A percentile compares a stretch with the other conserved stretches of the same genome.
These are phyloP conservation scores for Oxytorus armatus DNA, from an alignment of 2,888 invertebrate genomes.

Conservation along the genomic window DNA sequence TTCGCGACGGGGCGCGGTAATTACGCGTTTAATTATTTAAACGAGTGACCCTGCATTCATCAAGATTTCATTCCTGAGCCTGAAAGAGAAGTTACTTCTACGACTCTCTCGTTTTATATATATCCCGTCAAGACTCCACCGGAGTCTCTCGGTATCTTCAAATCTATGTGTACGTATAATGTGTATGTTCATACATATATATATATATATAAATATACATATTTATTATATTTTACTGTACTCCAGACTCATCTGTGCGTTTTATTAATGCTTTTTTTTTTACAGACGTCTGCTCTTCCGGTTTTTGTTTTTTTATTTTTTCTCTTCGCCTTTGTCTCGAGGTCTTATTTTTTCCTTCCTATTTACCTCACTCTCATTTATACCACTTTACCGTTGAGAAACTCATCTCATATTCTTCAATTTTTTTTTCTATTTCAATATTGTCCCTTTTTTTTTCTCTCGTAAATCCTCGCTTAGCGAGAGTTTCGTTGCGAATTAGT, in stretches of 20 bases:
- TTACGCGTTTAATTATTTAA: slow-evolving; percentile 83
- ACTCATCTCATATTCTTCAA: slow-evolving; percentile 21
- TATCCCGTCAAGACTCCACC: slow-evolving; percentile 23
- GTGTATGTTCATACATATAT: no score
- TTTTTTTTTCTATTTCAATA: slow-evolving; percentile 26
- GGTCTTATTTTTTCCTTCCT: slow-evolving; percentile 18
- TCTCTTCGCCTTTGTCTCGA: slow-evolving; percentile 43
- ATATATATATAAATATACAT: slow-evolving; percentile 11
- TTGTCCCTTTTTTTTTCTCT: neutral
- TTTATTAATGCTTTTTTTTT: slow-evolving; percentile 60
- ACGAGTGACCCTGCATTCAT: slow-evolving; percentile 80
- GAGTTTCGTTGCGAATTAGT: slow-evolving; percentile 28
- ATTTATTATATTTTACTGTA: slow-evolving; percentile 41
- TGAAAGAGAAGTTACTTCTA: slow-evolving; percentile 48
- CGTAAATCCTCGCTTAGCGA: neutral
- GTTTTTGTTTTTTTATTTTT: slow-evolving; percentile 23
- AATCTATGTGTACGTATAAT: slow-evolving; percentile 19
- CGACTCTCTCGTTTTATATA: slow-evolving; percentile 37
- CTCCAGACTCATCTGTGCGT: slow-evolving; percentile 55
- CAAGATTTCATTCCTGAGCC: slow-evolving; percentile 72
- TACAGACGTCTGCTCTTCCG: slow-evolving; percentile 44
- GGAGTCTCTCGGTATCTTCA: slow-evolving; percentile 51
- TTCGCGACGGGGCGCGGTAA: slow-evolving; percentile 74
- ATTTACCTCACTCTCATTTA: slow-evolving; percentile 45
- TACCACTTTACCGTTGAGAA: slow-evolving; percentile 13